Evolutionary conservation across 2,888 invertebrate species (phyloP), one percentile per base, ranked within the genome.

Genomic region (Eilema griseolum): DNA sequence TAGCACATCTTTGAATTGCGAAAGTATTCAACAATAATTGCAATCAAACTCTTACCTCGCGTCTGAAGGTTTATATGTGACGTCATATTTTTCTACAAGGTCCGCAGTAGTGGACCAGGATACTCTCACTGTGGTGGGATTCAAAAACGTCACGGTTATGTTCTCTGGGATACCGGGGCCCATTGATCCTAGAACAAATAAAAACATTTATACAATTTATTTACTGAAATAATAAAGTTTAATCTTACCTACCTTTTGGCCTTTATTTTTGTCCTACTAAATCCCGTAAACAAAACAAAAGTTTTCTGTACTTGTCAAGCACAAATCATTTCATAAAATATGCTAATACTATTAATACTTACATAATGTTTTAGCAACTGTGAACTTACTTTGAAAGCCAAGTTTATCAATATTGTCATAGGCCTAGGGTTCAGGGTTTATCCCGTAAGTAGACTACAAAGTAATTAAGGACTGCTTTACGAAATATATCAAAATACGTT

Each of bases 31-130:
- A n/a, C 1, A 46, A 14, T 20, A 24, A 61, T 31, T 72, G 26
- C 71, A 75, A 75, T 56, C 73, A 66, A 80, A 76, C 72, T 82
- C 96, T 96, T 97, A 98, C 98, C 98, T 98, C 94, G 98, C 98
- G 94, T 98, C 98, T 66, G 98, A 97, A 64, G 98, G 98, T 90
- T 98, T 98, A 93, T 98, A 98, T 26, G 97, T 98, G 91, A 98
- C 98, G 94, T 98, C 98, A 96, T 98, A 98, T 92, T 98, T 98
- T 88, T 98, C 98, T 77, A 98, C 97, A 84, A 97, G 96, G 86
- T 97, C 97, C 79, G 97, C 96, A 83, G 97, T 97, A 73, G 97
- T 98, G 82, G 97, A 97, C 98, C 98, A 98, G 80, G 98, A 97
- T 59, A 98, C 97, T 84, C 97, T 96, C 79, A 98, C 98, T 65